A percentile compares a stretch with the other conserved stretches of the same genome.
These are phyloP conservation scores for Nysson spinosus DNA, from an alignment of 2,888 invertebrate species.

Conservation along the genomic window DNA sequence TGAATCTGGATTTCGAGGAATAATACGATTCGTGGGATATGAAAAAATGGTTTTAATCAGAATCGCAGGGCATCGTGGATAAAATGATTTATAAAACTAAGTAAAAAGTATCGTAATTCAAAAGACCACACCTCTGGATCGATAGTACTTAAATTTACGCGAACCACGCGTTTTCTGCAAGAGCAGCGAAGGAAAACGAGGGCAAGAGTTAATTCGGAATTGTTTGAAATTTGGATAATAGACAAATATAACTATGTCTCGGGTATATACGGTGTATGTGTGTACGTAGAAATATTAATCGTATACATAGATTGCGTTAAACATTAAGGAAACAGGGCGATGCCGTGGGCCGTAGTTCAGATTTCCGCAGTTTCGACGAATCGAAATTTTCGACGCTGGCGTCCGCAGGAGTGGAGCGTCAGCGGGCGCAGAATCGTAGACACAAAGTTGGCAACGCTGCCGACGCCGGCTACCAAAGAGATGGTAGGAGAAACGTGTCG, in stretches of 20 bases:
- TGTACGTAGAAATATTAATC: too few relatives aligned
- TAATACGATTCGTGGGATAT: too few relatives aligned
- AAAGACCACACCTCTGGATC: slow-evolving; percentile 34
- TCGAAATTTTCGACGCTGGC: slow-evolving; percentile 32
- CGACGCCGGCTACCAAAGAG: slow-evolving; percentile 36
- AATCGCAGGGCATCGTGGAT: too few relatives aligned
- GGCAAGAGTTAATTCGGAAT: too few relatives aligned
- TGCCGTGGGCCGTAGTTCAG: slow-evolving; percentile 14
- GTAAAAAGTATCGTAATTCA: neutral
- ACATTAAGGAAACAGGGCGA: slow-evolving; percentile 10
- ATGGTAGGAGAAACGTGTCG: slow-evolving; percentile 16
- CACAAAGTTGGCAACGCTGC: slow-evolving; percentile 60
- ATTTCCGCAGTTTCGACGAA: slow-evolving; percentile 28
- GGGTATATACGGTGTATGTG: too few relatives aligned
- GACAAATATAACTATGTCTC: too few relatives aligned
- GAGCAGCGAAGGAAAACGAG: neutral
- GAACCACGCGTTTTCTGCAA: neutral
- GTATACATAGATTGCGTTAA: too few relatives aligned
- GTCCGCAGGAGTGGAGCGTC: slow-evolving; percentile 9
- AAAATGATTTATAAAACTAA: neutral
- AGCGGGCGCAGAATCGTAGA: slow-evolving; percentile 22
- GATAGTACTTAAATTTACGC: slow-evolving; percentile 13
- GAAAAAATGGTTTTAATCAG: too few relatives aligned
- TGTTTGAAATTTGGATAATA: too few relatives aligned
- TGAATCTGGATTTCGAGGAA: too few relatives aligned